A percentile compares a stretch with the other conserved stretches of the same genome.
Conservation (phyloP, 2,888 invertebrate species). For the Pammene aurita region DNA sequence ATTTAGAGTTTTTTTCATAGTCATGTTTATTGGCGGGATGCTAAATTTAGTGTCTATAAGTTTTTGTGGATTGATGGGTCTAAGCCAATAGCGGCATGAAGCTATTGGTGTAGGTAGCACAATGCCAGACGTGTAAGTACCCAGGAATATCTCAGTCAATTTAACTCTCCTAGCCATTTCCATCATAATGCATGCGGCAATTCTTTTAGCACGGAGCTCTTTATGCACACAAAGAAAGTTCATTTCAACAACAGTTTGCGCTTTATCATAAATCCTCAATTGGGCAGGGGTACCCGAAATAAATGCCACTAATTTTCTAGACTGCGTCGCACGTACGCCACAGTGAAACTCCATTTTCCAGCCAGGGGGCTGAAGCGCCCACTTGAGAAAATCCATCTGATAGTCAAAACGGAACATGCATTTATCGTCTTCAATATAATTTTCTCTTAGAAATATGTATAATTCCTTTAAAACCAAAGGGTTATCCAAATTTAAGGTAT, state of each 20-base stretch:
- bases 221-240: constrained; percentile 99
- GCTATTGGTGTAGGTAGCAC: constrained; percentile 98
- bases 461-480: constrained; percentile 94
- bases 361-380: constrained; percentile 99
- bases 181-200: constrained; percentile 98
- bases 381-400: constrained; percentile 97
- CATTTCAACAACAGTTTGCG: constrained; percentile 97
- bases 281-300: constrained; percentile 99
- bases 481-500: constrained; percentile 95
- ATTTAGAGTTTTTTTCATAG: constrained; percentile 98
- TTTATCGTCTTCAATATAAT: constrained; percentile 99
- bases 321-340: constrained; percentile 97
- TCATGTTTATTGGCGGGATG: constrained; percentile 98
- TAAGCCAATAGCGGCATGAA: constrained; percentile 99
- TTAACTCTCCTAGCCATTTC: constrained; percentile 99
- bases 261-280: constrained; percentile 93
- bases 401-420: constrained; percentile 99
- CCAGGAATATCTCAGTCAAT: constrained; percentile 96
- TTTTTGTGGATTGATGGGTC: constrained; percentile 99
- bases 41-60: constrained; percentile 99
- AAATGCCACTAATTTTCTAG: constrained; percentile 96
- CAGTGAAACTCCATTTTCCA: constrained; percentile 99
- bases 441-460: constrained; percentile 97
- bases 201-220: constrained; percentile 97
- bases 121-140: constrained; percentile 99